These are phyloP conservation scores for Scaptomyza pallida DNA, from an alignment of 1,140 invertebrate species.

Conservation along the genomic window DNA sequence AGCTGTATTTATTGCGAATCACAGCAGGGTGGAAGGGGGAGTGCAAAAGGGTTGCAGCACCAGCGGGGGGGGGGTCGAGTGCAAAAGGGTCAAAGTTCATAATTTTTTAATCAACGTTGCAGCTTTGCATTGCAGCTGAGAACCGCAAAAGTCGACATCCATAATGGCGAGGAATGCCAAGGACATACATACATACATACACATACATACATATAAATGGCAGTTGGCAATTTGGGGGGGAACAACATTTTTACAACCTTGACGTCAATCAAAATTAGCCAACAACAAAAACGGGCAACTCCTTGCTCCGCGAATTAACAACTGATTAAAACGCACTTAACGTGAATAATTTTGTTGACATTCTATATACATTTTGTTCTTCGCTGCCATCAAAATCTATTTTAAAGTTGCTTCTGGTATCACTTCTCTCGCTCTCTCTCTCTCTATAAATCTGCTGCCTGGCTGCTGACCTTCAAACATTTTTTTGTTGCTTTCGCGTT, in stretches of 20 bases:
- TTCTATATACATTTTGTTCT: slow-evolving; percentile 2
- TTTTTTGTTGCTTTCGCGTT: too few species aligned
- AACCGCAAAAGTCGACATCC: slow-evolving; percentile 32
- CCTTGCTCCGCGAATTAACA: not conserved
- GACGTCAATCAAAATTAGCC: slow-evolving; percentile 13
- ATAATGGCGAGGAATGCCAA: slow-evolving; percentile 8
- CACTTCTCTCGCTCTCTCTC: too few species aligned
- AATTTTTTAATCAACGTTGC: too few species aligned
- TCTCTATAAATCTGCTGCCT: slow-evolving; percentile 44
- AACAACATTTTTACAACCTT: not conserved
- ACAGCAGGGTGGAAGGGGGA: too few species aligned
- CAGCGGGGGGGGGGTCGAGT: too few species aligned
- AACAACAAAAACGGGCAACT: too few species aligned
- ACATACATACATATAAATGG: too few species aligned
- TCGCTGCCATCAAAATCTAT: slow-evolving; percentile 53
- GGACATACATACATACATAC: not conserved
- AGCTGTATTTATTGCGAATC: too few species aligned
- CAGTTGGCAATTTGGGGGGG: slow-evolving; percentile 23
- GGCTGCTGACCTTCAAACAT: slow-evolving; percentile 38
- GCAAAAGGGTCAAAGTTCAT: too few species aligned
- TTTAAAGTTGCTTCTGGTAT: slow-evolving; percentile 42
- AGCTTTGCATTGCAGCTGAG: too few species aligned
- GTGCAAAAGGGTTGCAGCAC: too few species aligned
- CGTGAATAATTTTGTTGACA: not conserved
- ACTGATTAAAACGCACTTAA: slow-evolving; percentile 14